Evolutionary conservation across 2,113 vertebrate genomes (phyloP).

Genomic region (Dascyllus trimaculatus): DNA sequence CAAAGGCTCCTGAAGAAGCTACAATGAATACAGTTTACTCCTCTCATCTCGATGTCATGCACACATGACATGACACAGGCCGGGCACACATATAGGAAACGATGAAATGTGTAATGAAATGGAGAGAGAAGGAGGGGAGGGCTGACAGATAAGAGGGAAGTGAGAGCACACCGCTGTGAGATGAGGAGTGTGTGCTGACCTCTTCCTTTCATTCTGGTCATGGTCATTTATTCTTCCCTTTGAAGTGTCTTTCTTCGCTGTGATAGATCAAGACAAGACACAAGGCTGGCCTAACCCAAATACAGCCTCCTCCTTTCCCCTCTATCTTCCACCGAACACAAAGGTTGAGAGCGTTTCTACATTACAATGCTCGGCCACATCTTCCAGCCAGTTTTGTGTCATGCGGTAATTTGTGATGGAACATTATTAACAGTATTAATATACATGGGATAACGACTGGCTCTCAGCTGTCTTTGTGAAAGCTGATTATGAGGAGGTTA

Average conservation of each 20-base stretch:
- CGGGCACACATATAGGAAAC: slow-evolving; percentile 26
- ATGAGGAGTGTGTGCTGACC: slow-evolving; percentile 56
- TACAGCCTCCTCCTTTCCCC: slow-evolving; percentile 10
- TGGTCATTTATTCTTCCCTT: slow-evolving; percentile 66
- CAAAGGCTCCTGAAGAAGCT: background rate
- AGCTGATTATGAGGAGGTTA: slow-evolving; percentile 74
- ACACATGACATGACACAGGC: too few species aligned
- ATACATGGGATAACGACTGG: slow-evolving; percentile 42
- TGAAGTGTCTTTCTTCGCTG: slow-evolving; percentile 67
- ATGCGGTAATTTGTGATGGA: slow-evolving; percentile 39
- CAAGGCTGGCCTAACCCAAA: slow-evolving; percentile 38
- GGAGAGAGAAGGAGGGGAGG: slow-evolving; percentile 10
- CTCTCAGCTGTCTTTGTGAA: slow-evolving; percentile 67
- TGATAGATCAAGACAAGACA: slow-evolving; percentile 60
- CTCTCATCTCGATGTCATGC: slow-evolving; percentile 6
- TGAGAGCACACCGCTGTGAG: slow-evolving; percentile 14
- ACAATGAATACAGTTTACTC: slow-evolving; percentile 18
- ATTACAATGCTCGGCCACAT: background rate
- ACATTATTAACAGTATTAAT: slow-evolving; percentile 59
- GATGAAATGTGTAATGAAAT: slow-evolving; percentile 38
- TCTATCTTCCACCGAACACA: slow-evolving; percentile 2
- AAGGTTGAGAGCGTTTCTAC: background rate
- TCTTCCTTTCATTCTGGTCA: slow-evolving; percentile 58
- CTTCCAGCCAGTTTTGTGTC: background rate
- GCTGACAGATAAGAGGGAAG: slow-evolving; percentile 32